These are phyloP conservation scores for Salminus brasiliensis DNA, from an alignment of 2,113 vertebrate species.

Conservation along the genomic window DNA sequence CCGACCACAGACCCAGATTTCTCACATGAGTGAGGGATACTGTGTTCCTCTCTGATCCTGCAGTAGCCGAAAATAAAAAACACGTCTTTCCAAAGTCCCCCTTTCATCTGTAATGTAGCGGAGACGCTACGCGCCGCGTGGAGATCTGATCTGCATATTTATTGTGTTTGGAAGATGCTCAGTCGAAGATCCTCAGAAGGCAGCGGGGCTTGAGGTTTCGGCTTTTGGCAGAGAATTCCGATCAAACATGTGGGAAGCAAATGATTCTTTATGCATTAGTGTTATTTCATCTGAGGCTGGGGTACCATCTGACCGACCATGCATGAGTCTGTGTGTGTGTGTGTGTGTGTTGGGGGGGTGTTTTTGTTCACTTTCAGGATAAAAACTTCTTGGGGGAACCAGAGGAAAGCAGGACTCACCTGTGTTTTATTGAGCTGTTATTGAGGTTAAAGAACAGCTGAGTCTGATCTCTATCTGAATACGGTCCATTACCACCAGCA, in stretches of 20 bases:
- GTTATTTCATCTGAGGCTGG: conserved; percentile 48
- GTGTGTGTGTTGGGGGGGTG: not conserved
- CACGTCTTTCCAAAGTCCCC: not conserved
- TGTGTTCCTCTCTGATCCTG: not conserved
- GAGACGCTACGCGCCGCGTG: not conserved
- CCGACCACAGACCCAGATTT: not conserved
- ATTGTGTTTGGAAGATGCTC: conserved; percentile 42
- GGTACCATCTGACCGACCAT: conserved; percentile 43
- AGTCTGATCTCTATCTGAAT: no score
- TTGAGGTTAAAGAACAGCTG: no score
- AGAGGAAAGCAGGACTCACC: no score
- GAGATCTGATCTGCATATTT: conserved; percentile 36
- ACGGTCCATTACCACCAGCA: no score
- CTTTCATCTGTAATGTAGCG: conserved; percentile 11
- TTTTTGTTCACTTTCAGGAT: conserved; percentile 3
- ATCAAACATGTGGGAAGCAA: conserved; percentile 62
- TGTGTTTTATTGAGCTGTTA: no score
- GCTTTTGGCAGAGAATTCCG: conserved; percentile 8
- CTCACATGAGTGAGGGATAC: not conserved
- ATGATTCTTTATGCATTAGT: conserved; percentile 55
- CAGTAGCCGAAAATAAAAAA: not conserved
- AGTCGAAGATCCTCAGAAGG: conserved; percentile 29
- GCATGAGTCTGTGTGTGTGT: conserved; percentile 49
- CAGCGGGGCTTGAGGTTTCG: conserved; percentile 27
- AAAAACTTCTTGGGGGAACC: not conserved